Evolutionary conservation across 2,888 invertebrate genomes (phyloP), one percentile per base, ranked within the genome.

Genomic region (Noctua pronuba): DNA sequence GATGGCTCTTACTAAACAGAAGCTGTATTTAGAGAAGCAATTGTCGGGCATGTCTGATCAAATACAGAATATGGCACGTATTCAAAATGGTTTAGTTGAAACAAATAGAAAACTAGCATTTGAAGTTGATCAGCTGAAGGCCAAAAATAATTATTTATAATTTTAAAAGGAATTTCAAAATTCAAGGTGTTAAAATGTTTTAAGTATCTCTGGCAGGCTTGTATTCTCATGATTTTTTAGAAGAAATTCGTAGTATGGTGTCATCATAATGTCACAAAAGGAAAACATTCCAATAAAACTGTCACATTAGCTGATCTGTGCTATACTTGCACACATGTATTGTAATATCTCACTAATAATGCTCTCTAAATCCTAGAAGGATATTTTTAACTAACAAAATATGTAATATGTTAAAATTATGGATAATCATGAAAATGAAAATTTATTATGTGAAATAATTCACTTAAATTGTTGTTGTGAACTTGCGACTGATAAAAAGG

Each of bases 1-100:
- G 95, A 95, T 97, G 95, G 95, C 94, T 46, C 90, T 97, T 31
- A 96, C 96, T 1, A 97, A 97, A 87, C 96, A 96, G 80, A 95
- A 96, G 80, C 82, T 97, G 79, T 96, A 93, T 91, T 91, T 97
- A 69, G 96, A 97, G 80, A 96, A 96, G 77, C 95, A 96, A 78
- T 86, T 97, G 46, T 73, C 90, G 6, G 89, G 85, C 1, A 92
- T 97, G 91, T 93, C 88, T 83, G 92, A 94, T 24, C 94, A 96
- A 85, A 92, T 97, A 79, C 91, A 94, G 70, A 91, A 88, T 77
- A 89, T 96, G 80, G 89, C 93, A 64, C 93, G 94, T 72, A 95
- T 94, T 84, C 96, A 97, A 88, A 94, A 93, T 85, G 92, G 93
- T 70, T 92, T 97, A 79, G 85, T 97, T 49, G 97, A 97, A 88